Base-by-base conservation (phyloP, 2,888 invertebrate genomes). In the Pollenia griseotomentosa region DNA sequence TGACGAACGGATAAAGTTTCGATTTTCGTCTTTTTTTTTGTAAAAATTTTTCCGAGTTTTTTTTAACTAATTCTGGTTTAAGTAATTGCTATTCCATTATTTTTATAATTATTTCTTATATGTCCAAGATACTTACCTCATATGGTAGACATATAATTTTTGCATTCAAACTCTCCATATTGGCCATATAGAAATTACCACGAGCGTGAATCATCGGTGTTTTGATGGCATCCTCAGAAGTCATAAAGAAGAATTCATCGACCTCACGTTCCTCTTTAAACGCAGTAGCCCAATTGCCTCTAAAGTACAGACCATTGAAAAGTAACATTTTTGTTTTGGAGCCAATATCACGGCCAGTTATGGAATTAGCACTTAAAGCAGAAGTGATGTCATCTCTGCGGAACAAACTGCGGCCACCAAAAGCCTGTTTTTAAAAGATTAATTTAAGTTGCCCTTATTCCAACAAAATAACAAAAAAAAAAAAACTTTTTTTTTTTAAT, bases 291-390 rank as follows among this genome's bases (percentile, higher is more conserved):
- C 97, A 97, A 12, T 95, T 95, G n/a, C 96, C 97, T 88, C 96
- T 96, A 94, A 96, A 97, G 92, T 96, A 97, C 90, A 97, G 94
- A 0, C 96, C 96, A 90, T 97, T 97, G 89, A 96, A 96, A 68
- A 97, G 94, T 48, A 97, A 93, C 94, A 97, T 94, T 89, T 95
- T 94, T 0, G 96, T 95, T 80, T 91, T 91, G 63, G 91, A 89
- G 16, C 89, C 90, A 3, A 83, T 63, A 14, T 91, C 89, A 2
- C 91, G 94, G 68, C 94, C 95, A 57, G 95, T 95, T 66, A 95
- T 94, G 51, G 95, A 95, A 90, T 95, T 95, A 7, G 95, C 95
- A 87, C 95, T 95, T 68, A 95, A 91, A 11, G 95, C 95, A 0
- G 95, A 94, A 0, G 95, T 93, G 16, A 95, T 94, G 88, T 95